Base-by-base conservation (phyloP, 2,888 invertebrate genomes). In the Hoplodrina blanda region DNA sequence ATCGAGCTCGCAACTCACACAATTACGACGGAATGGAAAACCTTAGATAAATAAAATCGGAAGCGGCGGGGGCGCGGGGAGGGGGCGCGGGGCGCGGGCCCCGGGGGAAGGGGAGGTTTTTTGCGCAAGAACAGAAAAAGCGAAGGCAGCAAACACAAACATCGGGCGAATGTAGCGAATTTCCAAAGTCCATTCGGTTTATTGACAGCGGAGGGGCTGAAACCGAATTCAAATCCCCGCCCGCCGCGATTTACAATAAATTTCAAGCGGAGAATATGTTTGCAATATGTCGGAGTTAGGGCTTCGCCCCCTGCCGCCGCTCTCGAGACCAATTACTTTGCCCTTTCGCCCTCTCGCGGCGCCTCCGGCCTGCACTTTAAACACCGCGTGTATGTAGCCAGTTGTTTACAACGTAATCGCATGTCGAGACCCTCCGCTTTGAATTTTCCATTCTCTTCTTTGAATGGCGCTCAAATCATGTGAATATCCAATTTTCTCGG, bases 21-120 rank as follows among this genome's bases (percentile, higher is more conserved):
- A 95, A 94, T 94, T 95, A 95, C 95, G 90, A 83, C 87, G 91
- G 88, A 93, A 95, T 95, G 94, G 95, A 95, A 95, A 95, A 95
- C 94, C 92, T 94, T 94, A 93, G 92, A 93, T 94, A 95, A 95
- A 95, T 94, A 95, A 93, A 95, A 94, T 94, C 91, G 93, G 94
- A 93, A 93, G 92, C 89, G 89, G 89, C 63, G 80, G 69, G 82
- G 83, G 75, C 8, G 20, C 62, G 72, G 72, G 79, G 85, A 73
- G 71, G 74, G 75, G 70, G 72, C 64, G 62, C 11, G 53, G 55
- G 54, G 1, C 5, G 53, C 25, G 69, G 63, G 41, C 66, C 64
- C 68, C 46, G 69, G 78, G 64, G 67, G 63, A 56, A 63, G 62
- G 62, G 75, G 88, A 85, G 85, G 86, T 82, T 78, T 89, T 90